These are phyloP conservation scores for Pseudococcus longispinus DNA, from an alignment of 2,888 invertebrate genomes.

Conservation along the genomic window DNA sequence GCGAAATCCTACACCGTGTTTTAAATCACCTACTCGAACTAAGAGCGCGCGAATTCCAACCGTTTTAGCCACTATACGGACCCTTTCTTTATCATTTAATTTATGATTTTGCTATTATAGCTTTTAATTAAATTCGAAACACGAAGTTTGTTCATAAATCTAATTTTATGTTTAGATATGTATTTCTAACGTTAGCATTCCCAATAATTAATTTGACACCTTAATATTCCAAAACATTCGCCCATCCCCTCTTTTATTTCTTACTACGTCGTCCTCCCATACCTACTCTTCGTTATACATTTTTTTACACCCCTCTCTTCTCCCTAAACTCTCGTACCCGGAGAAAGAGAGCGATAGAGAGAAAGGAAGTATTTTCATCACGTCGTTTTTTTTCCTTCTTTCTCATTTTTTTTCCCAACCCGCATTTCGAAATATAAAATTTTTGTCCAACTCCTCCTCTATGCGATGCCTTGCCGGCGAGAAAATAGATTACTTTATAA, in stretches of 20 bases:
- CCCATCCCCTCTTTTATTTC: constrained; percentile 38
- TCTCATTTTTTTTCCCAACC: neutral
- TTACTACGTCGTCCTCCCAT: constrained; percentile 30
- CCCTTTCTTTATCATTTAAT: constrained; percentile 57
- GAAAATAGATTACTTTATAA: constrained; percentile 47
- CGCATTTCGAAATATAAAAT: neutral
- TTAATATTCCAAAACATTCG: constrained; percentile 56
- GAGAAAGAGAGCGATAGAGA: neutral
- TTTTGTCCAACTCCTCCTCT: neutral
- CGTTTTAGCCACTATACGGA: constrained; percentile 57
- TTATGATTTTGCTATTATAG: constrained; percentile 57
- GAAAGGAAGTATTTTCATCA: neutral
- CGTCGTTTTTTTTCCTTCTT: neutral
- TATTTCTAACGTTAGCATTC: constrained; percentile 57
- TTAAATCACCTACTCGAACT: constrained; percentile 56
- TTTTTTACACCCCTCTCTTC: neutral
- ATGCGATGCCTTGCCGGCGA: neutral
- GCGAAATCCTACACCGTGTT: constrained; percentile 49
- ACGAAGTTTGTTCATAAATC: constrained; percentile 57
- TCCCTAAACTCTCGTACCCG: neutral
- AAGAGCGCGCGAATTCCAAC: constrained; percentile 56
- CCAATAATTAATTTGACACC: constrained; percentile 57
- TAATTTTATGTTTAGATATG: constrained; percentile 57
- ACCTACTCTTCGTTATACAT: neutral
- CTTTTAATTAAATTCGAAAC: constrained; percentile 57